A percentile compares a stretch with the other conserved stretches of the same genome.
These are phyloP conservation scores for Pollenia labialis DNA, from an alignment of 2,888 invertebrate species.

Conservation along the genomic window DNA sequence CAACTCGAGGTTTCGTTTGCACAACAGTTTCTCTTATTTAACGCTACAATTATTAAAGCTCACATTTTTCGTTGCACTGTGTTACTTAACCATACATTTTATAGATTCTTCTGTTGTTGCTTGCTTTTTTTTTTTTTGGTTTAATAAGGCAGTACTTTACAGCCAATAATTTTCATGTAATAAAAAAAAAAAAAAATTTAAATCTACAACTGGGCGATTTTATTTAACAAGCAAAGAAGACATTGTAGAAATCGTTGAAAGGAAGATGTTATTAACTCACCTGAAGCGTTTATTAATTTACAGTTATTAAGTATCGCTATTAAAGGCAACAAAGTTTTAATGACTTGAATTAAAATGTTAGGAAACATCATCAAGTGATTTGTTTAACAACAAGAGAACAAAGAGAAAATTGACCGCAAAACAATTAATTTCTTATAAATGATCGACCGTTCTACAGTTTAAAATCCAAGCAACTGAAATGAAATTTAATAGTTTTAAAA, in stretches of 20 bases:
- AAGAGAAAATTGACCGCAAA: neutral
- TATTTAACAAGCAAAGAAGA: neutral
- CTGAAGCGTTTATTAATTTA: conserved; percentile 47
- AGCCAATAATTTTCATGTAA: conserved; percentile 42
- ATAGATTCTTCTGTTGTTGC: neutral
- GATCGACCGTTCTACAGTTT: conserved; percentile 17
- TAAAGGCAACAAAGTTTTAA: conserved; percentile 36
- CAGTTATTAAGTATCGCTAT: conserved; percentile 36
- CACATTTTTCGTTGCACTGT: too few relatives aligned
- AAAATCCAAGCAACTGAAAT: conserved; percentile 40
- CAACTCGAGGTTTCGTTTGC: too few relatives aligned
- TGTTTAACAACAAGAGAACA: neutral
- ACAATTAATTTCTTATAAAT: conserved; percentile 16
- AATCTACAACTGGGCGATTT: neutral
- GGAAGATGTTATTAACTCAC: conserved; percentile 47
- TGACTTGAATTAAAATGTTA: neutral
- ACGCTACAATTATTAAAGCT: too few relatives aligned
- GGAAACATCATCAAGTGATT: conserved; percentile 5
- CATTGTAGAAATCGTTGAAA: neutral
- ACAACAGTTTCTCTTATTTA: too few relatives aligned
- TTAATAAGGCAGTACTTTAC: conserved; percentile 29
- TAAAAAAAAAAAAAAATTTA: conserved; percentile 26
- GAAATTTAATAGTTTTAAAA: neutral
- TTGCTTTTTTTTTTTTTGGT: neutral
- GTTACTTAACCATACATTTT: conserved; percentile 14